A percentile compares a stretch with the other conserved stretches of the same genome.
Evolutionary conservation across 1,140 invertebrate genomes (phyloP).

Genomic region (Planococcus citri): DNA sequence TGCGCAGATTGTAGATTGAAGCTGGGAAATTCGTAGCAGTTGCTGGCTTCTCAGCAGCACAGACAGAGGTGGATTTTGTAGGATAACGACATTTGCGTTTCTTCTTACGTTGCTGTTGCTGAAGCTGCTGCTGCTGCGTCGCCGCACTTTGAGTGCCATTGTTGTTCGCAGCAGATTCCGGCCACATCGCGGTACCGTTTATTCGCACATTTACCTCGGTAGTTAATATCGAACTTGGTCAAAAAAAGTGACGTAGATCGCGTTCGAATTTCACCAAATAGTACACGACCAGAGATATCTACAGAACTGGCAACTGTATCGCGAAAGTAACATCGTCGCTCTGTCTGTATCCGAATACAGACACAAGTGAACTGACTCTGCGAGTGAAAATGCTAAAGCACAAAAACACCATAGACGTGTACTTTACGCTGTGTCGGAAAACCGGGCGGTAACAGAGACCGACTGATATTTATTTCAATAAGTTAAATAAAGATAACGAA

Average conservation of each 20-base stretch:
- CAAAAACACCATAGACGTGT: conserved; percentile 9
- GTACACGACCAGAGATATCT: no score
- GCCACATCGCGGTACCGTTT: not conserved
- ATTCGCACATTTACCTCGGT: no score
- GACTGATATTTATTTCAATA: conserved; percentile 16
- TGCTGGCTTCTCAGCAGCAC: not conserved
- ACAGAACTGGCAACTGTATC: no score
- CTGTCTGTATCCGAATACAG: conserved; percentile 8
- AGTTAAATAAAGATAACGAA: conserved; percentile 19
- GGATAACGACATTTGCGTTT: not conserved
- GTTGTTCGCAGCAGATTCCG: not conserved
- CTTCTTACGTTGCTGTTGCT: not conserved
- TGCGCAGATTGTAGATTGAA: not conserved
- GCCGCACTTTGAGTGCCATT: not conserved
- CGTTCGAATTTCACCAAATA: not conserved
- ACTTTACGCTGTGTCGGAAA: not conserved
- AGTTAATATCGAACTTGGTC: no score
- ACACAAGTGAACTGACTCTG: conserved; percentile 12
- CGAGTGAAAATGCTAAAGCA: not conserved
- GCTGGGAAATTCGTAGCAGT: not conserved
- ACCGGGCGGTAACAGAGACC: not conserved
- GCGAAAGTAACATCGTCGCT: not conserved
- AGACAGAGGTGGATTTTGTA: not conserved
- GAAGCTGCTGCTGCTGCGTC: no score
- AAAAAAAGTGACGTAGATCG: no score